A percentile compares a stretch with the other conserved stretches of the same genome.
These are phyloP conservation scores for Coptodon rendalli DNA, from an alignment of 2,113 vertebrate species.

Conservation along the genomic window DNA sequence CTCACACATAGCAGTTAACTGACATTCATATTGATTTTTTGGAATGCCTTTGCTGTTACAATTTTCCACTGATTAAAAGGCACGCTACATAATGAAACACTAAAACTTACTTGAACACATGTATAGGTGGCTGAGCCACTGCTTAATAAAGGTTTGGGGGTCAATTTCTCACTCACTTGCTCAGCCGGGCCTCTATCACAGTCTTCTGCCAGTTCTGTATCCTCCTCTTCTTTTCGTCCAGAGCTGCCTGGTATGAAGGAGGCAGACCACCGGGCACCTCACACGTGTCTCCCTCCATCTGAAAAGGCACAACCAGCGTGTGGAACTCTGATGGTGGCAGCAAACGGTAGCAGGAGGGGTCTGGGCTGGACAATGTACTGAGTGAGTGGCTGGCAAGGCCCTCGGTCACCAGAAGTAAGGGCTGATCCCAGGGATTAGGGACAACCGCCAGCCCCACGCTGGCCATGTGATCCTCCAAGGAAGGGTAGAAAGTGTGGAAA, in stretches of 20 bases:
- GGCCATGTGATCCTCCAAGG: slow-evolving; percentile 96
- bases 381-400: slow-evolving; percentile 3
- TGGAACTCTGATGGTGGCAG: slow-evolving; percentile 80
- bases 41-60: not conserved
- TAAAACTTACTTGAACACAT: not conserved
- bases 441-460: slow-evolving; percentile 88
- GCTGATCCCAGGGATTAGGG: slow-evolving; percentile 87
- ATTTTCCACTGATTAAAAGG: not conserved
- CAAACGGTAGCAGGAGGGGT: slow-evolving; percentile 71
- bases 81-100: not conserved
- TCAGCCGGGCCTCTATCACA: slow-evolving; percentile 83
- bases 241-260: slow-evolving; percentile 72
- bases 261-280: slow-evolving; percentile 90
- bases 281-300: slow-evolving; percentile 91
- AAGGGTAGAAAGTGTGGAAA: slow-evolving; percentile 90
- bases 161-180: slow-evolving; percentile 74
- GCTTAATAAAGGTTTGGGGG: not conserved
- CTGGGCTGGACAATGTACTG: not conserved
- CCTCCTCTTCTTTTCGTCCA: slow-evolving; percentile 76
- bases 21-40: not conserved
- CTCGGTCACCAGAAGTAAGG: slow-evolving; percentile 80
- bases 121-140: not conserved
- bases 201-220: slow-evolving; percentile 86
- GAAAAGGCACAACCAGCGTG: slow-evolving; percentile 84
- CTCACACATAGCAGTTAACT: not conserved